phyloP scores from a whole-genome alignment of 2,888 invertebrate genomes.

The Drosophila paramelanica region DNA sequence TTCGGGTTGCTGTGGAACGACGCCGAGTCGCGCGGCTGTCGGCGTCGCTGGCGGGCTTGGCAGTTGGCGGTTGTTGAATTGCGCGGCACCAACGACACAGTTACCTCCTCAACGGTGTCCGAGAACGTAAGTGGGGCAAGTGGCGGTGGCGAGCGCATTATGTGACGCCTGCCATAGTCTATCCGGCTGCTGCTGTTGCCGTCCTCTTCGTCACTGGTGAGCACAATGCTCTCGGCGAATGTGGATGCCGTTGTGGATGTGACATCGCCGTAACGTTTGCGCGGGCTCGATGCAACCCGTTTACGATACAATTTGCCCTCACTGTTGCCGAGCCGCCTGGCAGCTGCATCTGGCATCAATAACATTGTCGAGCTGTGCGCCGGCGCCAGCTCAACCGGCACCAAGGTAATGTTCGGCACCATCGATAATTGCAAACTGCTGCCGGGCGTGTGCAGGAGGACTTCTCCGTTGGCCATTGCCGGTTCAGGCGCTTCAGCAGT shows the following conservation, averaged over 20 bases:
- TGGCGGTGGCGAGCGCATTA: constrained; percentile 70
- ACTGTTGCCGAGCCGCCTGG: background rate
- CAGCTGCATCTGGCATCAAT: constrained; percentile 32
- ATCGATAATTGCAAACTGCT: constrained; percentile 56
- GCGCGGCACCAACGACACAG: constrained; percentile 81
- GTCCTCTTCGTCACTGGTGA: constrained; percentile 78
- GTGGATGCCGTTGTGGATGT: constrained; percentile 18
- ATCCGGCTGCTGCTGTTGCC: background rate
- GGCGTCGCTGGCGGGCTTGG: constrained; percentile 48
- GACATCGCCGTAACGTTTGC: constrained; percentile 58
- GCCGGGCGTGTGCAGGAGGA: constrained; percentile 19
- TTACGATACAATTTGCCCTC: background rate
- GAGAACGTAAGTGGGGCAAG: constrained; percentile 65
- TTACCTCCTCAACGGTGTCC: constrained; percentile 79
- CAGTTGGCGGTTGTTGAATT: constrained; percentile 72
- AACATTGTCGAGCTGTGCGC: constrained; percentile 44
- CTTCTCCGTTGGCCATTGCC: constrained; percentile 11
- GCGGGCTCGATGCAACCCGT: constrained; percentile 6
- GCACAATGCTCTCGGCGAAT: constrained; percentile 70
- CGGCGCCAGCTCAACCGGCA: constrained; percentile 47
- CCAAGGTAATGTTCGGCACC: constrained; percentile 65
- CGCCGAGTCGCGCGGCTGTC: constrained; percentile 16
- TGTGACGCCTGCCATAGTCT: constrained; percentile 1
- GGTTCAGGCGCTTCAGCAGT: background rate
- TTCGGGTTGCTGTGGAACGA: constrained; percentile 15